Evolutionary conservation across 2,797 vertebrate genomes (phyloP).

Genomic region (Falco rusticolus): DNA sequence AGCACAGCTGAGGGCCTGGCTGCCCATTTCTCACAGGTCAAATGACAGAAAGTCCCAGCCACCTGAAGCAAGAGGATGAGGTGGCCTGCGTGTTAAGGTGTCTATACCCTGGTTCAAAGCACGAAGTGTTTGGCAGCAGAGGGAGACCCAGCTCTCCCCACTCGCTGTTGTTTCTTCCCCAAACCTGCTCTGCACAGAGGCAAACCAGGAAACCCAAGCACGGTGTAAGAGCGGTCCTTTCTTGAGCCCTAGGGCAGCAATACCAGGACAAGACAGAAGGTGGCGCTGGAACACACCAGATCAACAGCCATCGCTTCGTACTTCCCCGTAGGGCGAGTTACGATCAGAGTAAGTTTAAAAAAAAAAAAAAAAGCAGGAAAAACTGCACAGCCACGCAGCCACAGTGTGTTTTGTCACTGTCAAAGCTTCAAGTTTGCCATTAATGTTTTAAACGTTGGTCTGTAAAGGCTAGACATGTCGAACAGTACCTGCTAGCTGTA

Average conservation of each 20-base stretch:
- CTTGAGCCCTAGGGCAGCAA: neutral
- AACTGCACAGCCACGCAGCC: neutral
- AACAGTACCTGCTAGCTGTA: neutral
- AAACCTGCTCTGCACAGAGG: neutral
- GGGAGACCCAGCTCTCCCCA: neutral
- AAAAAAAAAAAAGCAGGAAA: neutral
- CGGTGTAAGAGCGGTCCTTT: neutral
- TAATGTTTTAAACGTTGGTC: neutral
- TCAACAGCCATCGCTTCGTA: neutral
- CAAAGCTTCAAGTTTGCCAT: neutral
- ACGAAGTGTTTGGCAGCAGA: neutral
- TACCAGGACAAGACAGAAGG: neutral
- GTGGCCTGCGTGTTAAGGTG: neutral
- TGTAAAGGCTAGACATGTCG: neutral
- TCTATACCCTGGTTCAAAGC: neutral
- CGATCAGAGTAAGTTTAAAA: too few relatives aligned
- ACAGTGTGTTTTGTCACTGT: neutral
- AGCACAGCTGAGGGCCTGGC: rapidly evolving
- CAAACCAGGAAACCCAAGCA: neutral
- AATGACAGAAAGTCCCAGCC: neutral
- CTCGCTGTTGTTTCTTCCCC: neutral
- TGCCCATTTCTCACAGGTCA: neutral
- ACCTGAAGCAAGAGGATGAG: neutral
- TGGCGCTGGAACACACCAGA: neutral
- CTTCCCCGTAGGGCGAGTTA: rapidly evolving